A percentile compares a stretch with the other conserved stretches of the same genome.
Conservation (phyloP, 1,140 invertebrate genomes). For the Drosophila lini region DNA sequence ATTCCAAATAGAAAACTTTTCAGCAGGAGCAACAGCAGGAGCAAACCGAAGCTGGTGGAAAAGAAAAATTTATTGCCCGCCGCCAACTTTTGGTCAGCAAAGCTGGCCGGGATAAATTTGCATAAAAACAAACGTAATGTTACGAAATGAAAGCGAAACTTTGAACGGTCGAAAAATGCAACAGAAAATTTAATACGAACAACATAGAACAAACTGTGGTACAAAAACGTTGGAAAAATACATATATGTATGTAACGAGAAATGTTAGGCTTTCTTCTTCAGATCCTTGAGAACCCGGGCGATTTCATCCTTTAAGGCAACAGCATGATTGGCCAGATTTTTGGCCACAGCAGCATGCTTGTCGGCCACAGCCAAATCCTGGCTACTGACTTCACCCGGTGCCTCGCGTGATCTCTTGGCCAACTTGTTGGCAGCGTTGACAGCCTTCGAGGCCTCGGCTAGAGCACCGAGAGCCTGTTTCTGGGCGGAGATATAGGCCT, state of each 20-base stretch:
- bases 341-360: constrained; percentile 62
- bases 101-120: constrained; percentile 35
- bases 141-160: constrained; percentile 32
- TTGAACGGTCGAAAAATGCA: constrained; percentile 24
- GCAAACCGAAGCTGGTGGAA: constrained; percentile 32
- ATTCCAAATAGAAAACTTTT: constrained; percentile 61
- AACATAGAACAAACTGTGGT: constrained; percentile 26
- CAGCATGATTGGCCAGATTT: constrained; percentile 48
- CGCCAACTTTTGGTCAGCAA: constrained; percentile 43
- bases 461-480: constrained; percentile 39
- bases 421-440: constrained; percentile 43
- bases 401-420: constrained; percentile 10
- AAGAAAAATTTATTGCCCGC: constrained; percentile 48
- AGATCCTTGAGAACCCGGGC: constrained; percentile 36
- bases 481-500: constrained; percentile 35
- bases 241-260: too few species aligned
- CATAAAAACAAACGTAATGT: constrained; percentile 39
- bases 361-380: constrained; percentile 44
- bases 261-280: constrained; percentile 18
- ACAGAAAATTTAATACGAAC: constrained; percentile 70
- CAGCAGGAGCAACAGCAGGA: constrained; percentile 6
- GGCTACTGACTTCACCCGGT: not conserved
- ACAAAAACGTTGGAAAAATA: constrained; percentile 23
- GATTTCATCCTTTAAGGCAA: constrained; percentile 53
- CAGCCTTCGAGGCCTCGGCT: constrained; percentile 47